phyloP scores from a whole-genome alignment of 2,888 invertebrate genomes.

The Napeogenes inachia region DNA sequence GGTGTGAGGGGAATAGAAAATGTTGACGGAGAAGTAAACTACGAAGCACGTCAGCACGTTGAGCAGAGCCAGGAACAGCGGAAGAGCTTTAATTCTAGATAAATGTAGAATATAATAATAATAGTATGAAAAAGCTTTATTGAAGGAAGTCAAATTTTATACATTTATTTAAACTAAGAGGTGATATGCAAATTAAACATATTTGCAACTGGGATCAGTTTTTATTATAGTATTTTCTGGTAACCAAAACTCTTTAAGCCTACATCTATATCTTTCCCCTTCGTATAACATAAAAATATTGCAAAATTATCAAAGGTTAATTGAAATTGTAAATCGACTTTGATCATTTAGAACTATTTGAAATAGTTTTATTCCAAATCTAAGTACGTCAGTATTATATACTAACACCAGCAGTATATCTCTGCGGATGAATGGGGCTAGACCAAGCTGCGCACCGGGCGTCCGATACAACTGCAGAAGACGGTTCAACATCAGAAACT shows the following conservation, averaged over 20 bases:
- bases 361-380: too few relatives aligned
- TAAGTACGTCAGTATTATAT: background rate
- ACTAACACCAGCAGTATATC: conserved; percentile 55
- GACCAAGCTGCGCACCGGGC: conserved; percentile 46
- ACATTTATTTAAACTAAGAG: too few relatives aligned
- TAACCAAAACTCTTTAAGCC: too few relatives aligned
- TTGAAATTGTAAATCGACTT: too few relatives aligned
- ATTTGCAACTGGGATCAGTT: too few relatives aligned
- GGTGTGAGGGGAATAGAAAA: conserved; percentile 33
- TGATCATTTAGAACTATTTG: too few relatives aligned
- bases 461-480: conserved; percentile 60
- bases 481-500: conserved; percentile 57
- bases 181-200: too few relatives aligned
- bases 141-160: conserved; percentile 16
- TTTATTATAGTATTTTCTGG: too few relatives aligned
- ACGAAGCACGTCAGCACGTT: conserved; percentile 52
- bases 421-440: conserved; percentile 45
- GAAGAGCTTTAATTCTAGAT: conserved; percentile 49
- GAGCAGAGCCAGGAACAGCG: conserved; percentile 48
- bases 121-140: background rate
- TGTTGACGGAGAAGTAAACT: conserved; percentile 49
- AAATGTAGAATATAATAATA: too few relatives aligned
- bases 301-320: too few relatives aligned
- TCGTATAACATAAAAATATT: too few relatives aligned
- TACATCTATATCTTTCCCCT: too few relatives aligned